Evolutionary conservation across 2,113 vertebrate species (phyloP), one percentile per base, ranked within the genome.

Genomic region (Sinocyclocheilus rhinocerous): DNA sequence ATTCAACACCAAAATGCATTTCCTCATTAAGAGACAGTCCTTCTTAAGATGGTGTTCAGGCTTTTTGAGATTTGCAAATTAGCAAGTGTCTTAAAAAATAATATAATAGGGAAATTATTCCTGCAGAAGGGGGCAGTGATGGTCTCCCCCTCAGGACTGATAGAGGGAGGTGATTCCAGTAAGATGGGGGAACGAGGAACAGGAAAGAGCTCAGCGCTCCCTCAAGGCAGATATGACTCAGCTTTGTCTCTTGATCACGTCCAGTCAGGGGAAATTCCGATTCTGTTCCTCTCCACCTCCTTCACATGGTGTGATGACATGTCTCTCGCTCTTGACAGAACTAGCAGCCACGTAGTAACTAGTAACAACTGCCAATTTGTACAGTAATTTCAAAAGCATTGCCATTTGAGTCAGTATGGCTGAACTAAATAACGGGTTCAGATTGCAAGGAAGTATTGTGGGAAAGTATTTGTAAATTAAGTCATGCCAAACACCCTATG

Each of bases 111-210:
- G 4, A 75, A 75, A 2, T 24, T 48, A n/a, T 65, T 15, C 59
- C 4, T 6, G 39, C 36, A 76, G 57, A 76, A 13, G 59, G 22
- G 59, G 67, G 65, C 36, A 86, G 69, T 81, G 55, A 82, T 29
- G 4, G 55, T 29, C 70, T 39, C 22, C 69, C 73, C 85, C 88
- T 84, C 69, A 48, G 85, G 76, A 63, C 57, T 79, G 24, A 45
- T 59, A 76, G 69, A 86, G 33, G 87, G 84, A 88, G 84, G 82
- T 57, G 77, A 81, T 89, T 86, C 88, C 88, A 81, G 88, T 81
- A 89, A 89, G 75, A 39, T 4, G 57, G 57, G 48, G 55, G 50
- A 86, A 78, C 36, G 45, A 69, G 65, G 78, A 57, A 59, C 76
- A 81, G 65, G 55, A 59, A 86, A 36, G 84, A 88, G 84, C 76